Conservation (phyloP, 1,140 invertebrate genomes). For the Drosophila nasuta region DNA sequence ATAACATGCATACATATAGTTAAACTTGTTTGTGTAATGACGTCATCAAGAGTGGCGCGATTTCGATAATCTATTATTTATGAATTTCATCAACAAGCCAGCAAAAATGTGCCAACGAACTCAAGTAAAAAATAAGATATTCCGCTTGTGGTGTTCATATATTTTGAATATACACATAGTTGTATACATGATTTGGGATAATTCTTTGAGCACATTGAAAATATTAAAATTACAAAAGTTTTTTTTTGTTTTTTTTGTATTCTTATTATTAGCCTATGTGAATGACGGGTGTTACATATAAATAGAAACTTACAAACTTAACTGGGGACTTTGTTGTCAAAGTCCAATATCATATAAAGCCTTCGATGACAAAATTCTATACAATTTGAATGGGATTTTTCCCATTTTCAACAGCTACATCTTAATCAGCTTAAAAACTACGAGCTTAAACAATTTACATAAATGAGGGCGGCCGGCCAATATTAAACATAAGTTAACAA, state of each 20-base stretch:
- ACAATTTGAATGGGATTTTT: constrained; percentile 41
- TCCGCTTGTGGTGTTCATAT: constrained; percentile 53
- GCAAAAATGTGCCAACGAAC: constrained; percentile 2
- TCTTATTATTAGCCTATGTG: constrained; percentile 52
- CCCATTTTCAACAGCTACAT: constrained; percentile 28
- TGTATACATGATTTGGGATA: constrained; percentile 37
- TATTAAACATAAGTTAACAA: constrained; percentile 53
- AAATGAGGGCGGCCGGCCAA: constrained; percentile 62
- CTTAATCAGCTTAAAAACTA: constrained; percentile 24
- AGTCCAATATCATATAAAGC: constrained; percentile 68
- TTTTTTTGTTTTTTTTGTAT: not conserved
- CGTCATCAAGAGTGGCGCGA: constrained; percentile 46
- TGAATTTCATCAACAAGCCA: constrained; percentile 15
- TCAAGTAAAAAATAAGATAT: not conserved
- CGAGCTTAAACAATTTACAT: constrained; percentile 52
- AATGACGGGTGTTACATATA: constrained; percentile 71
- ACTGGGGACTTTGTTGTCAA: constrained; percentile 41
- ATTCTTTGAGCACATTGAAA: constrained; percentile 70
- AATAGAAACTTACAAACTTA: constrained; percentile 74
- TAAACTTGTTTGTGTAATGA: constrained; percentile 3
- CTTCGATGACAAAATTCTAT: constrained; percentile 67
- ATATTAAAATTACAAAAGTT: constrained; percentile 51
- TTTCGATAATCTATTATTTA: constrained; percentile 15
- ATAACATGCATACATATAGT: not conserved
- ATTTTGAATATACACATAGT: constrained; percentile 58